A percentile compares a stretch with the other conserved stretches of the same genome.
Conservation (phyloP, 2,113 vertebrate species). For the Oncorhynchus tshawytscha region DNA sequence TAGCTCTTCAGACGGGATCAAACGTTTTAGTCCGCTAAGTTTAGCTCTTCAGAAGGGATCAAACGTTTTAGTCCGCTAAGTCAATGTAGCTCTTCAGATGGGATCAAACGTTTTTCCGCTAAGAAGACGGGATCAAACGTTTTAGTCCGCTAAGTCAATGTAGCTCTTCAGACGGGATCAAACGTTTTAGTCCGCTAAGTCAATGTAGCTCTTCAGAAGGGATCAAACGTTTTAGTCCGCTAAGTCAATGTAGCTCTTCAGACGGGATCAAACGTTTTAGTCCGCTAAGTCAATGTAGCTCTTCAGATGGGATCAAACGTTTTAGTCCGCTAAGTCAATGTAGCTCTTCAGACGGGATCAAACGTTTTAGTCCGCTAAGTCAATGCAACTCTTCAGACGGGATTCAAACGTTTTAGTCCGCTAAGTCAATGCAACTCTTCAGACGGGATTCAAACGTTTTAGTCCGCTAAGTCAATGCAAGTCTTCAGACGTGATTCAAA, state of each 20-base stretch:
- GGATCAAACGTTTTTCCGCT: background rate
- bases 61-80: constrained; percentile 1
- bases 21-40: constrained; percentile 4
- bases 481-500: constrained; percentile 34
- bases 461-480: constrained; percentile 20
- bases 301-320: constrained; percentile 35
- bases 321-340: too few species aligned
- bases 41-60: constrained; percentile 40
- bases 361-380: constrained; percentile 16
- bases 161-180: constrained; percentile 40
- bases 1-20: constrained; percentile 40
- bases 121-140: constrained; percentile 17
- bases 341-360: too few species aligned
- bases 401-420: constrained; percentile 1
- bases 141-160: constrained; percentile 11
- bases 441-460: constrained; percentile 31
- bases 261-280: constrained; percentile 27
- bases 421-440: constrained; percentile 35
- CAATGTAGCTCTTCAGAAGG: constrained; percentile 48
- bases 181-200: constrained; percentile 1
- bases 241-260: constrained; percentile 37
- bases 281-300: constrained; percentile 24
- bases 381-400: constrained; percentile 47
- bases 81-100: constrained; percentile 46
- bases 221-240: constrained; percentile 2